Evolutionary conservation across 2,888 invertebrate genomes (phyloP).

Genomic region (Lochmaea crataegi): DNA sequence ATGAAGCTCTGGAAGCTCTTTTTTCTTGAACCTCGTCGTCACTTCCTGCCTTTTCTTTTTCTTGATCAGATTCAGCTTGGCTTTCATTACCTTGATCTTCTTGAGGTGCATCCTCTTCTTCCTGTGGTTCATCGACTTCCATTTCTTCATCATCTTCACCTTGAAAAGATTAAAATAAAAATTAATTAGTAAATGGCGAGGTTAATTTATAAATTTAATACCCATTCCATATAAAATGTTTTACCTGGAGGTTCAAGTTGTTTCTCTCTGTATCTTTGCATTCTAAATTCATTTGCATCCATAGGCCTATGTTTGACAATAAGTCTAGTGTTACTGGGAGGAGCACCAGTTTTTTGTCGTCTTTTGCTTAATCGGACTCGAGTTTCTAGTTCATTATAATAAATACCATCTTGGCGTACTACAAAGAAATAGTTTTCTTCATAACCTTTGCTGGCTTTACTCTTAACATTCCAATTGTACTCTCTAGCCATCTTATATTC

Average conservation of each 20-base stretch:
- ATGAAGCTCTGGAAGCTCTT: slow-evolving; percentile 52
- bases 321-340: slow-evolving; percentile 81
- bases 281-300: slow-evolving; percentile 85
- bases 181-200: slow-evolving; percentile 7
- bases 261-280: slow-evolving; percentile 87
- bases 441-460: slow-evolving; percentile 80
- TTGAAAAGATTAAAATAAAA: slow-evolving; percentile 13
- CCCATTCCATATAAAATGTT: background rate
- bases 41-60: slow-evolving; percentile 61
- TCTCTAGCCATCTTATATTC: slow-evolving; percentile 98
- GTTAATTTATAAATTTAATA: background rate
- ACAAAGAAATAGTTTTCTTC: slow-evolving; percentile 98
- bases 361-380: slow-evolving; percentile 94
- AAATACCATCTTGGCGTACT: slow-evolving; percentile 89
- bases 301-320: slow-evolving; percentile 92
- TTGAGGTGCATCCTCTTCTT: slow-evolving; percentile 71
- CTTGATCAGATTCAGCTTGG: slow-evolving; percentile 66
- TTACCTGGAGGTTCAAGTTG: slow-evolving; percentile 87
- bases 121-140: slow-evolving; percentile 62
- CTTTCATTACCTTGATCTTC: slow-evolving; percentile 69
- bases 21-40: slow-evolving; percentile 57
- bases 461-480: slow-evolving; percentile 99
- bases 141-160: slow-evolving; percentile 73
- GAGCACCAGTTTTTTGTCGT: slow-evolving; percentile 77
- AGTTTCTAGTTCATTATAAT: slow-evolving; percentile 95